Base-by-base conservation (phyloP, 2,113 vertebrate genomes). In the Pleuronectes platessa region DNA sequence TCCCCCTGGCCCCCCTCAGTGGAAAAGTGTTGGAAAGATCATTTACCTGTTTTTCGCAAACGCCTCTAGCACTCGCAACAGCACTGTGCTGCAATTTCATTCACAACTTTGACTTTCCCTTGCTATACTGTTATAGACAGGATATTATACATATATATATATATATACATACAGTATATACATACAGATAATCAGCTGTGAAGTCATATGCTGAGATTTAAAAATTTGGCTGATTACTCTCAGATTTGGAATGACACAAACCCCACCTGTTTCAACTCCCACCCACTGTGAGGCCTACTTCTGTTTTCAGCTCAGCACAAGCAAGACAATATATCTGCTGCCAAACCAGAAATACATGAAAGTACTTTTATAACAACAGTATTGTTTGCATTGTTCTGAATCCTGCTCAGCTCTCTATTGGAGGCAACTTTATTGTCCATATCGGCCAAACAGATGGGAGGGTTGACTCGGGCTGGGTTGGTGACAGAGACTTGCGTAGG, bases 391-490 rank as follows among this genome's bases (percentile, higher is more conserved):
- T 76, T 47, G 56, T 63, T 65, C 24, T 21, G 23, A 70, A 78
- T 3, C 61, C 14, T 56, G 49, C 49, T 76, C 35, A 49, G 13
- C 55, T 68, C 12, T 26, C 24, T 51, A 20, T 55, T 81, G 65
- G 65, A 60, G 21, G 61, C 35, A 58, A 68, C 58, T 68, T 56
- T 4, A 75, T 66, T 55, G 58, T 76, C 60, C 70, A 37, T 74
- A 31, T 84, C 56, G 18, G 45, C 35, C 42, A 79, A 86, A 77
- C 82, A 84, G 85, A 89, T 74, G 78, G 82, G 72, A 81, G 77
- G 76, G 49, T 68, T 70, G 71, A 62, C 62, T 56, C 35, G 63
- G 58, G 49, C 17, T 49, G 40, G 49, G 27, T 12, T 61, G 65
- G 58, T 53, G 67, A 63, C 11, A 49, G 68, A 68, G 51, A 35